Base-by-base conservation (phyloP, 2,797 vertebrate species). In the Australoheros facetus region DNA sequence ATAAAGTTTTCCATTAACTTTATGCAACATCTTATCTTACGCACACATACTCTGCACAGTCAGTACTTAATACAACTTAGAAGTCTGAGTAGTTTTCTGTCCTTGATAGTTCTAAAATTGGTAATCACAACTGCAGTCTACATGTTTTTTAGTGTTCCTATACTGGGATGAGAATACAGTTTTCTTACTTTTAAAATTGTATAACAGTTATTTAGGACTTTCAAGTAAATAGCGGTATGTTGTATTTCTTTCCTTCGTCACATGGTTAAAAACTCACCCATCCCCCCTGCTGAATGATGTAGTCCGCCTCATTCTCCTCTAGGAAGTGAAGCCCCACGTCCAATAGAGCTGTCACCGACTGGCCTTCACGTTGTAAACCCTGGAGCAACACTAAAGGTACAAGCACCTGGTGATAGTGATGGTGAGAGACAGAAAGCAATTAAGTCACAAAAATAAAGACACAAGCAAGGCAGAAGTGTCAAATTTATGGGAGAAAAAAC, bases 271-370 rank as follows among this genome's bases (percentile, higher is more conserved):
- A 77, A 93, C 97, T 97, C 96, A 99, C 98, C 97, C 98, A 99
- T 96, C 98, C 98, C 28, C 98, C 98, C 83, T 97, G 97, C 74
- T 97, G 96, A 76, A 97, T 95, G 90, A 99, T 96, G 89, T 94
- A 97, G 78, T 96, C 95, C 0, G 96, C 94, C 73, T 95, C 95
- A 4, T 86, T 91, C 76, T 99, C 97, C 88, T 99, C 96, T 45
- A 99, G 90, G 69, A 96, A 97, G 0, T 89, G 95, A 69, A 98
- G 94, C 0, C 97, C 97, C 0, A 97, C 92, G 60, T 96, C 91
- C 48, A 97, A 71, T 74, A 99, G 93, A 0, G 91, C 80, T 1
- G 90, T 81, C 88, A 98, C 79, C 1, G 95, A 89, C 6, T 95
- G 95, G 64, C 96, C 95, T 87, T 97, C 92, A 2, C 92, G 91